Evolutionary conservation across 2,888 invertebrate species (phyloP).

Genomic region (Pterobdella sp.): DNA sequence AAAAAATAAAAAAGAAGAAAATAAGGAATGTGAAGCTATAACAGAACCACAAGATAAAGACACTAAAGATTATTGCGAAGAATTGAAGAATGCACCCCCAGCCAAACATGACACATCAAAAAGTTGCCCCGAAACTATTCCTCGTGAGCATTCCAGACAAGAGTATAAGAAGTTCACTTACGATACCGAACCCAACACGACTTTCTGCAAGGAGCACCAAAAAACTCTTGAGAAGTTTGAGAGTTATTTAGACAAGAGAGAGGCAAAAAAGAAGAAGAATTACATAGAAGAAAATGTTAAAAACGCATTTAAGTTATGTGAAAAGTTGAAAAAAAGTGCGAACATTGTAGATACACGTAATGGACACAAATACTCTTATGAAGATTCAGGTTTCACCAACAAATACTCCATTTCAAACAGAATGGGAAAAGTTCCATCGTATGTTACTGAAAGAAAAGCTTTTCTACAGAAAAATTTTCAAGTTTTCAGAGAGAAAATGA

Average conservation of each 20-base stretch:
- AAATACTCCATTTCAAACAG: constrained; percentile 11
- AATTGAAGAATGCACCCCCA: background rate
- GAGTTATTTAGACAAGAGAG: background rate
- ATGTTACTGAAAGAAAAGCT: background rate
- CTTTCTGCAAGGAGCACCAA: background rate
- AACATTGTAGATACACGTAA: constrained; percentile 16
- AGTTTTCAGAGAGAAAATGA: constrained; percentile 20
- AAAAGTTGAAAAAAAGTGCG: background rate
- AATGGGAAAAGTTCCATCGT: constrained; percentile 19
- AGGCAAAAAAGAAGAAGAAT: background rate
- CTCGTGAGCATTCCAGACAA: background rate
- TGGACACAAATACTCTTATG: constrained; percentile 19
- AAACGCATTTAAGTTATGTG: background rate
- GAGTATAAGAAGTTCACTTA: background rate
- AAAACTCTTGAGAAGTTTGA: background rate
- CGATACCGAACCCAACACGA: background rate
- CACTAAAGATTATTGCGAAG: background rate
- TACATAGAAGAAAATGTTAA: background rate
- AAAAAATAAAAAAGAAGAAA: background rate
- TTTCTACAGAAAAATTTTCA: background rate
- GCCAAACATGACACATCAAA: background rate
- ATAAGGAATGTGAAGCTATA: background rate
- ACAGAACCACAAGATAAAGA: background rate
- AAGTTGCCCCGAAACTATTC: background rate
- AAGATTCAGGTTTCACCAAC: constrained; percentile 1